Evolutionary conservation across 1,140 invertebrate species (phyloP).

Genomic region (Apis florea): DNA sequence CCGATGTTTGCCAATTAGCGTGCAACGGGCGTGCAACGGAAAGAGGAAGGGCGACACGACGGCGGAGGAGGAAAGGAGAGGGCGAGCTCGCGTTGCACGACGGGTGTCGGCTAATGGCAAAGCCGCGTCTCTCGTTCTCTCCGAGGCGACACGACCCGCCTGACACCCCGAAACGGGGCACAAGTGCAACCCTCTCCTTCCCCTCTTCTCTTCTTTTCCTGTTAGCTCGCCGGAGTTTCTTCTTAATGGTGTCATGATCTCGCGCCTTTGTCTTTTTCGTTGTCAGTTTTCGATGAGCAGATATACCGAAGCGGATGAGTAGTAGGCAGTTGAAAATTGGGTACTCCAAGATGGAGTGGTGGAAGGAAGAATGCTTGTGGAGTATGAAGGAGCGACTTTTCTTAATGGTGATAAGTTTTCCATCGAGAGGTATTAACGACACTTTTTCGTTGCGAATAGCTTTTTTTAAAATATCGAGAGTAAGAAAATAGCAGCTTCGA

Average conservation of each 20-base stretch:
- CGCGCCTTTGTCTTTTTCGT: too few species aligned
- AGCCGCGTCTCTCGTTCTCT: slow-evolving; percentile 68
- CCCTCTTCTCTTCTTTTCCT: background rate
- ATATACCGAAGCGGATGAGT: too few species aligned
- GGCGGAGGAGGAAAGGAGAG: slow-evolving; percentile 46
- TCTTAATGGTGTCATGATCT: background rate
- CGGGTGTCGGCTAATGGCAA: slow-evolving; percentile 73
- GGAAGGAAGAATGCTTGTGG: too few species aligned
- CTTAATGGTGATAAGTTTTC: too few species aligned
- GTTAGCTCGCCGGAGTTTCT: background rate
- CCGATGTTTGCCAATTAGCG: slow-evolving; percentile 74
- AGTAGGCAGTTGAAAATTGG: too few species aligned
- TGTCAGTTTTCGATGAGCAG: too few species aligned
- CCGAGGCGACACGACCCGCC: slow-evolving; percentile 54
- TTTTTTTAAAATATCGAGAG: too few species aligned
- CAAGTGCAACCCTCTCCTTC: slow-evolving; percentile 33
- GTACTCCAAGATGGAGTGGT: too few species aligned
- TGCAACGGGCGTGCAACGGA: slow-evolving; percentile 34
- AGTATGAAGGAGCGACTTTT: too few species aligned
- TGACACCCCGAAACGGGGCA: slow-evolving; percentile 47
- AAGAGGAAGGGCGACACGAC: slow-evolving; percentile 37
- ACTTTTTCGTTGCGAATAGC: too few species aligned
- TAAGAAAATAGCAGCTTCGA: too few species aligned
- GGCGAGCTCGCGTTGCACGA: slow-evolving; percentile 27
- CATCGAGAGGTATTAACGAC: too few species aligned